Base-by-base conservation (phyloP, 1,140 invertebrate species). In the Ditylenchus dipsaci region DNA sequence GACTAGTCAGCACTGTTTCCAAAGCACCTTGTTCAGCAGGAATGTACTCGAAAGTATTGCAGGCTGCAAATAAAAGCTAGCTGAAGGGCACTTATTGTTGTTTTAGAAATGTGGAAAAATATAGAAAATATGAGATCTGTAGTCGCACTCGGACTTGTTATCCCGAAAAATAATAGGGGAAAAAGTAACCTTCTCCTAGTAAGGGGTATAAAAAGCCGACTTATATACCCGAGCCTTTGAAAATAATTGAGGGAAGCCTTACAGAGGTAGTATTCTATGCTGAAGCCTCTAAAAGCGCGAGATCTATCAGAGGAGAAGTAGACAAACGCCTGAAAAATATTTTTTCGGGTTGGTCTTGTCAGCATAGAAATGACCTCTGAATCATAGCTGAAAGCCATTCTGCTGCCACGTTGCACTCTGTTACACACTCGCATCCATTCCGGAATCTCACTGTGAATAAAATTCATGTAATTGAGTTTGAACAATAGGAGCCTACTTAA, bases 231-330 rank as follows among this genome's bases (percentile, higher is more conserved):
- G n/a, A n/a, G n/a, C n/a, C n/a, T n/a, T n/a, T n/a, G n/a, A n/a
- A n/a, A n/a, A n/a, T n/a, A n/a, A n/a, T n/a, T n/a, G n/a, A n/a
- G n/a, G n/a, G n/a, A 38, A 38, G 33, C 33, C 33, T 53, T 30
- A 76, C 77, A 53, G 0, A 83, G 38, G 23, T 60, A 19, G 60
- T 80, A 80, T 15, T 74, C 63, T 27, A 83, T 19, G 45, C 47
- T 63, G 33, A 80, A 80, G 21, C 78, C 78, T 21, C 43, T 38
- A 29, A 57, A 80, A 56, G 65, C 59, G 7, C 80, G 60, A 13
- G 69, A 71, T 23, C 67, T 15, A 64, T 82, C 77, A 15, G 74
- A 57, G 9, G 76, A 74, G 47, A 78, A 82, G 60, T 78, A 83
- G 33, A 38, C 33, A 38, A 38, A 38, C 33, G 33, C 33, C 33